These are phyloP conservation scores for Tursiops truncatus DNA, from an alignment of 2,113 vertebrate genomes.

Conservation along the genomic window DNA sequence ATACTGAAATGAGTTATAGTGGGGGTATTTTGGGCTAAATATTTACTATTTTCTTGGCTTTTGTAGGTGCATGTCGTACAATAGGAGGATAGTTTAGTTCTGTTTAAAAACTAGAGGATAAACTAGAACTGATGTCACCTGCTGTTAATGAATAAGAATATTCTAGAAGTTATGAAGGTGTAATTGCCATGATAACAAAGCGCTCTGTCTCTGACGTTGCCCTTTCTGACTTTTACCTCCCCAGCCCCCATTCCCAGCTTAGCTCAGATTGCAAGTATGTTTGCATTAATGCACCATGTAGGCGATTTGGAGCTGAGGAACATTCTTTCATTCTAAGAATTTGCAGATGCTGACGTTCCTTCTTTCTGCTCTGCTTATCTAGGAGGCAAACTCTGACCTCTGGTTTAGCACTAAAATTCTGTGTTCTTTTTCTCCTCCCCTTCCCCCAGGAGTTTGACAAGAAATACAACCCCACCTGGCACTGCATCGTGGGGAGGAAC, in stretches of 20 bases:
- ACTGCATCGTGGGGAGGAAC: conserved; percentile 98
- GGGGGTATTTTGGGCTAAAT: not conserved
- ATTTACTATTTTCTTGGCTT: not conserved
- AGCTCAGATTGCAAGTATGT: conserved; percentile 54
- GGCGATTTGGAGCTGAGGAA: conserved; percentile 55
- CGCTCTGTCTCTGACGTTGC: conserved; percentile 13
- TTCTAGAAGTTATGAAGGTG: not conserved
- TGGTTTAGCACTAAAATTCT: conserved; percentile 34
- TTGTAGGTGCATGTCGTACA: not conserved
- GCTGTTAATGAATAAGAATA: not conserved
- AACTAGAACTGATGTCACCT: not conserved
- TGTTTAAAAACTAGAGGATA: not conserved
- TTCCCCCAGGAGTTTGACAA: conserved; percentile 95
- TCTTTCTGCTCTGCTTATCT: not conserved
- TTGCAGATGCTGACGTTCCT: conserved; percentile 47
- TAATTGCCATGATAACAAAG: conserved; percentile 19
- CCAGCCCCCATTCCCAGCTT: not conserved
- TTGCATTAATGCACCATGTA: conserved; percentile 59
- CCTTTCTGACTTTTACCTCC: conserved; percentile 15
- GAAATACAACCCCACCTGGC: conserved; percentile 99
- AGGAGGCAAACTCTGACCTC: conserved; percentile 6
- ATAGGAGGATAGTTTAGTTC: not conserved
- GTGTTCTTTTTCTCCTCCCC: conserved; percentile 5
- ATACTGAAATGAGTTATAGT: not conserved
- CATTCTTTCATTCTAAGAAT: conserved; percentile 66